phyloP scores from a whole-genome alignment of 2,113 vertebrate genomes.

The Mormoops blainvillei region DNA sequence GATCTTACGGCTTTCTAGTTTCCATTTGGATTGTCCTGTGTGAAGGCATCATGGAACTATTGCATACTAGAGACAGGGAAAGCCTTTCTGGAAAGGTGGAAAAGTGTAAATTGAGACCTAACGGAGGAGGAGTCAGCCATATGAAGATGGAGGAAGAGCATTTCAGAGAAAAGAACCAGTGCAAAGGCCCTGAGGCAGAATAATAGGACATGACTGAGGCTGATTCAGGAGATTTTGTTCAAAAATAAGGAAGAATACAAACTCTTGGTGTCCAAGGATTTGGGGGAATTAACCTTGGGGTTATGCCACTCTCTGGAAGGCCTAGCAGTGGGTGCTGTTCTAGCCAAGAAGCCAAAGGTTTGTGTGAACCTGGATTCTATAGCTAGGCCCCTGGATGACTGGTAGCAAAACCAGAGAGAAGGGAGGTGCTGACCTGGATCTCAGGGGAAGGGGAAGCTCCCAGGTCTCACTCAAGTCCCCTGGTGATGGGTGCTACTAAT shows the following conservation, averaged over 20 bases:
- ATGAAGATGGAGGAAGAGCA: background rate
- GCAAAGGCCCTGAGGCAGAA: background rate
- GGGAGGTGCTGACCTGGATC: background rate
- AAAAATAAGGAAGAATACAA: background rate
- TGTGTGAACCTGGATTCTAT: background rate
- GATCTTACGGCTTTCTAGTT: background rate
- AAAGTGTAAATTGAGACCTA: background rate
- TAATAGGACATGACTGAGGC: background rate
- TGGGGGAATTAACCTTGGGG: background rate
- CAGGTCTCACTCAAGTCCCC: background rate
- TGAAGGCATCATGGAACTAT: background rate
- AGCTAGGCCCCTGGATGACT: background rate
- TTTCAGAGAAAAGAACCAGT: background rate
- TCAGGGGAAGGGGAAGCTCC: background rate
- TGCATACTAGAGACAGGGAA: background rate
- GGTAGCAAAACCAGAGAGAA: background rate
- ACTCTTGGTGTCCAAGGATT: background rate
- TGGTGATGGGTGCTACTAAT: background rate
- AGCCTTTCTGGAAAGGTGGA: background rate
- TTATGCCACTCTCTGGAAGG: background rate
- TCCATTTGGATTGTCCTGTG: background rate
- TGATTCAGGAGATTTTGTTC: background rate
- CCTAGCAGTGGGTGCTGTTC: background rate
- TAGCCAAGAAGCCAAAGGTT: background rate
- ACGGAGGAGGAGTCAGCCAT: background rate